These are phyloP conservation scores for Actenoides hombroni DNA, from an alignment of 2,113 vertebrate genomes.

Conservation along the genomic window DNA sequence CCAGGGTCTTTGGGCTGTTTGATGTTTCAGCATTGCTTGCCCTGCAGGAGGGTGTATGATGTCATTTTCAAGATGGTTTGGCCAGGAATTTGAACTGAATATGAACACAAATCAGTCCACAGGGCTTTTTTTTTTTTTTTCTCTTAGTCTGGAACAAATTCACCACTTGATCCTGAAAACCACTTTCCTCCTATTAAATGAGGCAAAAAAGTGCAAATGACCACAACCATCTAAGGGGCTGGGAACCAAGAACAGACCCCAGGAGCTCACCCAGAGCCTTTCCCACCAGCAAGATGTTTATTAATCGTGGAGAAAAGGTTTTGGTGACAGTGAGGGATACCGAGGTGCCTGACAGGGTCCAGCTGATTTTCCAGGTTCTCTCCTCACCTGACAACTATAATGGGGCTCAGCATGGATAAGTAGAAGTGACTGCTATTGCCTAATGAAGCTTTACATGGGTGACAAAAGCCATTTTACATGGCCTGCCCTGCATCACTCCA, in stretches of 20 bases:
- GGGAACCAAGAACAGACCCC: neutral
- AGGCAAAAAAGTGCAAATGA: neutral
- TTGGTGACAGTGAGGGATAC: neutral
- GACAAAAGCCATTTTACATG: neutral
- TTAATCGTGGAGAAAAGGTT: accelerated
- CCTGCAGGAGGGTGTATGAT: neutral
- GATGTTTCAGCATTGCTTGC: neutral
- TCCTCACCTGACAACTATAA: neutral
- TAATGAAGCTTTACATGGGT: neutral
- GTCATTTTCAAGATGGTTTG: neutral
- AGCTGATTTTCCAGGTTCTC: neutral
- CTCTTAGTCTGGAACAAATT: neutral
- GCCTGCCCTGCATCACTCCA: neutral
- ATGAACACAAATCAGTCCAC: neutral
- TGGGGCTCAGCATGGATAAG: neutral
- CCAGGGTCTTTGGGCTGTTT: neutral
- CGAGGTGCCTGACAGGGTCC: accelerated
- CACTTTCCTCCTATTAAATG: neutral
- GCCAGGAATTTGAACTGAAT: neutral
- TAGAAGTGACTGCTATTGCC: neutral
- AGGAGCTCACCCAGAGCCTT: neutral
- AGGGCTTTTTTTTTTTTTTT: neutral
- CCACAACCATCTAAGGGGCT: neutral
- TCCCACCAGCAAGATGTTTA: neutral
- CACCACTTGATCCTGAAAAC: neutral